Evolutionary conservation across 2,113 vertebrate species (phyloP).

Genomic region (Malurus alboscapulatus): DNA sequence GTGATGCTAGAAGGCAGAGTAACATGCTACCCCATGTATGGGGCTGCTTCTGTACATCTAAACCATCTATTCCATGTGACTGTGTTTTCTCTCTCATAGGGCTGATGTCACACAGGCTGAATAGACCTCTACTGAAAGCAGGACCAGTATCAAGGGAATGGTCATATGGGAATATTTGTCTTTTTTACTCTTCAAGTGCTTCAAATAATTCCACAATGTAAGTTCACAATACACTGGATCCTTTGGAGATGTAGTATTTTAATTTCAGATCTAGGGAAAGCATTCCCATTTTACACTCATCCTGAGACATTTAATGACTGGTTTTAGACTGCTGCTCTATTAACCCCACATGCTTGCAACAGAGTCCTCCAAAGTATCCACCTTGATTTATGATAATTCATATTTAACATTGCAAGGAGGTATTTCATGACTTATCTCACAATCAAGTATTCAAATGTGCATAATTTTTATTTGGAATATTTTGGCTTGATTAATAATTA

Average conservation of each 20-base stretch:
- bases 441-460: not conserved
- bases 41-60: not conserved
- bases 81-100: not conserved
- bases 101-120: not conserved
- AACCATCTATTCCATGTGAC: not conserved
- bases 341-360: not conserved
- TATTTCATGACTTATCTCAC: not conserved
- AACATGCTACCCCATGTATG: not conserved
- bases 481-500: not conserved
- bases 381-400: not conserved
- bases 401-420: not conserved
- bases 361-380: not conserved
- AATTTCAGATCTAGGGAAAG: not conserved
- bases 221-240: not conserved
- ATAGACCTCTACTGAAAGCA: not conserved
- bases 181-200: fast-evolving
- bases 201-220: not conserved
- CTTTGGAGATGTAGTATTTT: not conserved
- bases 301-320: not conserved
- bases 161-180: not conserved
- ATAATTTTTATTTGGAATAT: not conserved
- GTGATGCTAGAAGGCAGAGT: not conserved
- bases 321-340: not conserved
- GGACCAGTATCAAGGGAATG: not conserved
- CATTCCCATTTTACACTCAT: not conserved